phyloP scores from a whole-genome alignment of 2,797 vertebrate genomes.

The Bradypodion ventrale region DNA sequence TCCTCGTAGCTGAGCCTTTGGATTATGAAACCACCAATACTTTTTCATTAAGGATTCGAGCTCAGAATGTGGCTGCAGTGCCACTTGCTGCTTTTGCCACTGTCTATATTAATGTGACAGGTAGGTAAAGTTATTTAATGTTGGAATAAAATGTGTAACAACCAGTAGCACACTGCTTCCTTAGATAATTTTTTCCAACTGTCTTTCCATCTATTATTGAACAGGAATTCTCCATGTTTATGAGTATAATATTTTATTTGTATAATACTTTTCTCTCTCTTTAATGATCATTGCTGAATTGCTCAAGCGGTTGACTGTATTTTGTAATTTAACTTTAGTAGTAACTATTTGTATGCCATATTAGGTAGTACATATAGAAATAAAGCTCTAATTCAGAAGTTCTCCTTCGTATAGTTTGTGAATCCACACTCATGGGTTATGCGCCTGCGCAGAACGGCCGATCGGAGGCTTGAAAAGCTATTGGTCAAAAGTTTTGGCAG shows the following conservation, averaged over 20 bases:
- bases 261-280: neutral
- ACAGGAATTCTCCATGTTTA: too few species aligned
- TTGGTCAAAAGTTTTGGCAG: too few species aligned
- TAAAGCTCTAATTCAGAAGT: too few species aligned
- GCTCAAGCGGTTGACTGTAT: neutral
- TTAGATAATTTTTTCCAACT: too few species aligned
- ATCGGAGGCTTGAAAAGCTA: too few species aligned
- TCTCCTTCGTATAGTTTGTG: too few species aligned
- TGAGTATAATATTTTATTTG: neutral
- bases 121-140: slow-evolving; percentile 61
- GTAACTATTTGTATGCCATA: neutral
- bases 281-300: neutral
- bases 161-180: neutral
- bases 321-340: neutral
- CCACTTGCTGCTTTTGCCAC: slow-evolving; percentile 86
- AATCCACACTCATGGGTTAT: too few species aligned
- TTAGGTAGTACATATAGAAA: too few species aligned
- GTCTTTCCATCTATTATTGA: too few species aligned
- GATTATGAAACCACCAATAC: slow-evolving; percentile 87
- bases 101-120: slow-evolving; percentile 84
- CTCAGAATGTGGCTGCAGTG: slow-evolving; percentile 87
- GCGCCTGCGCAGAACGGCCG: too few species aligned
- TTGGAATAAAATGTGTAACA: neutral
- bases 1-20: slow-evolving; percentile 86
- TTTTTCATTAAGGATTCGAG: slow-evolving; percentile 85